phyloP scores from a whole-genome alignment of 2,888 invertebrate genomes.

The Caenorhabditis zanzibari region DNA sequence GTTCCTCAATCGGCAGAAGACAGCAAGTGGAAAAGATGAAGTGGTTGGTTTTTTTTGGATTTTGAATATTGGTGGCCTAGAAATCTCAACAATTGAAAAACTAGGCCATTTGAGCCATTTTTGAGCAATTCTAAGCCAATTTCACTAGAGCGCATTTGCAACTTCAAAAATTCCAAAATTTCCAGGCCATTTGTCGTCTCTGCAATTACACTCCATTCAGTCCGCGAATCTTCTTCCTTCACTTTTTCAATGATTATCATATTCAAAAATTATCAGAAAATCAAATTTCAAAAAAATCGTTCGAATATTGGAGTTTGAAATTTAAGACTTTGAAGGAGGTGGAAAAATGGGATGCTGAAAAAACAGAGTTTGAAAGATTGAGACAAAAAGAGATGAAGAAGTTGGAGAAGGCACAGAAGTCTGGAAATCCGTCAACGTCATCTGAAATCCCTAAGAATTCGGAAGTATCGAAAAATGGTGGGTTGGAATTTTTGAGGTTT shows the following conservation, averaged over 20 bases:
- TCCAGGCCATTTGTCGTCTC: slow-evolving; percentile 29
- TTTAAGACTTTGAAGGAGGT: neutral
- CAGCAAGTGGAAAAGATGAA: neutral
- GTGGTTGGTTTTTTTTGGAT: neutral
- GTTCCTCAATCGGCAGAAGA: neutral
- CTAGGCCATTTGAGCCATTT: no score
- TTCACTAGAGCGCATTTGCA: neutral
- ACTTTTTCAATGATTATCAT: slow-evolving; percentile 19
- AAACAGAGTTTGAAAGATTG: neutral
- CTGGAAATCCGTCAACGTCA: no score
- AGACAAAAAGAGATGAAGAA: neutral
- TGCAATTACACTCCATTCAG: slow-evolving; percentile 32
- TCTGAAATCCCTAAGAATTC: neutral
- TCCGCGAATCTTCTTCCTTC: slow-evolving; percentile 9
- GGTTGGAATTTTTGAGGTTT: neutral
- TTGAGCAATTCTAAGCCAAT: neutral
- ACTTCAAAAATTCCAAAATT: neutral
- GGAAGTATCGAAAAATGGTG: neutral
- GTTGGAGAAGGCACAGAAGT: no score
- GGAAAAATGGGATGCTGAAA: neutral
- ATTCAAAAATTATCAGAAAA: neutral
- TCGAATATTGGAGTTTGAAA: neutral
- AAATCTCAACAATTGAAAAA: no score
- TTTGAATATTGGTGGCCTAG: neutral
- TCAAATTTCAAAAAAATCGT: neutral